These are phyloP conservation scores for Propsilocerus akamusi DNA, from an alignment of 1,140 invertebrate species.

Conservation along the genomic window DNA sequence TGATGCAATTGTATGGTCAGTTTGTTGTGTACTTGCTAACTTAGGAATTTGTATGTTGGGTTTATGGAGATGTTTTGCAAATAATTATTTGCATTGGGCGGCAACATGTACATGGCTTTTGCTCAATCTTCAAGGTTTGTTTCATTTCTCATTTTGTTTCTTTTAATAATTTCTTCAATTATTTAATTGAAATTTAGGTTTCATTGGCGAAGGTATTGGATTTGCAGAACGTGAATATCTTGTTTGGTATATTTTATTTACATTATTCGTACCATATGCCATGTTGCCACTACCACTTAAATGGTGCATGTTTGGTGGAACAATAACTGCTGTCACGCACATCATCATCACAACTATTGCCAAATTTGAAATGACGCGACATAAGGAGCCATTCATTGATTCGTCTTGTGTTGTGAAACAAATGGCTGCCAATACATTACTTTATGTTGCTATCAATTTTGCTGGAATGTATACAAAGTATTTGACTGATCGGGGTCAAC, in stretches of 20 bases:
- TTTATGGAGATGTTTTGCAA: slow-evolving; percentile 78
- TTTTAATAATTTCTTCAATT: slow-evolving; percentile 4
- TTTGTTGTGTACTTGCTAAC: slow-evolving; percentile 54
- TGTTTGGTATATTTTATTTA: slow-evolving; percentile 81
- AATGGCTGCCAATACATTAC: slow-evolving; percentile 54
- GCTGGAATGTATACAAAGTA: slow-evolving; percentile 95
- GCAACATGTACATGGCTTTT: slow-evolving; percentile 74
- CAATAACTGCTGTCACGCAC: slow-evolving; percentile 59
- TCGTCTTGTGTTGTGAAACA: slow-evolving; percentile 14
- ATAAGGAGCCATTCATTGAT: not conserved
- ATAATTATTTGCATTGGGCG: slow-evolving; percentile 83
- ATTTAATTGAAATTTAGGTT: slow-evolving; percentile 32
- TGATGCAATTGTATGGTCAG: slow-evolving; percentile 45
- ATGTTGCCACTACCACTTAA: slow-evolving; percentile 75
- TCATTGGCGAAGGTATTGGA: slow-evolving; percentile 51
- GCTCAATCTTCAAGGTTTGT: slow-evolving; percentile 68
- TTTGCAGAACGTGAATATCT: slow-evolving; percentile 50
- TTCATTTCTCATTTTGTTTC: not conserved
- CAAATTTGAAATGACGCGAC: slow-evolving; percentile 16
- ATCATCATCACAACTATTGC: slow-evolving; percentile 35
- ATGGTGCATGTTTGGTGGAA: slow-evolving; percentile 67
- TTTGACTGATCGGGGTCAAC: slow-evolving; percentile 82
- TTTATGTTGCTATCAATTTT: slow-evolving; percentile 79
- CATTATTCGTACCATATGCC: slow-evolving; percentile 78
- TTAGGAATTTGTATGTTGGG: slow-evolving; percentile 59